Evolutionary conservation across 2,113 vertebrate genomes (phyloP), one percentile per base, ranked within the genome.

Genomic region (Chelonoidis abingdonii): DNA sequence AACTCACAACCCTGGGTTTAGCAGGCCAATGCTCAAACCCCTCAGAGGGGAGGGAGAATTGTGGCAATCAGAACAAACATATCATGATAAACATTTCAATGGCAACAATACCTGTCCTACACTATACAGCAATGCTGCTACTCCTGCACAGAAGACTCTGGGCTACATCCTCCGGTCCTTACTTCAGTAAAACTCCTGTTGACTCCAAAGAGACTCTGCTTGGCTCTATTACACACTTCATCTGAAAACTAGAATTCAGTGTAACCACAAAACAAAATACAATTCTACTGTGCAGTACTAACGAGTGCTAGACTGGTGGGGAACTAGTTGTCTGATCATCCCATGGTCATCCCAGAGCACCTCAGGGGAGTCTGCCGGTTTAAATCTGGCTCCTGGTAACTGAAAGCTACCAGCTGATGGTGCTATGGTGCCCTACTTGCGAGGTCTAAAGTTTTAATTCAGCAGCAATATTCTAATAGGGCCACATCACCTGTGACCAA

Each of bases 351-450:
- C 44, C 44, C 44, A 16, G 54, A 57, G 13, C 2, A 6, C 41
- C 22, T 27, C 17, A 21, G 44, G 49, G 25, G 44, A 57, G 0
- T 19, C 44, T 5, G 19, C 72, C 52, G 16, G 31, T 16, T 50
- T 83, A 9, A 65, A 65, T 19, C 16, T n/a, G 65, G 16, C 25
- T n/a, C 69, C 69, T 38, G 69, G 16, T 49, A 0, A 0, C 14
- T 21, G 41, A 31, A 47, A 44, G 41, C 5, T 13, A 27, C 49
- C 31, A 76, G 19, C 53, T 83, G 21, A 90, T 0, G 31, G 10
- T n/a, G 35, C 50, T 62, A 44, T 84, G 41, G 44, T 27, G 21
- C 44, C n/a, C 4, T 17, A 41, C 54, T 47, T 56, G 54, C 31
- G 41, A 54, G 87, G 9, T 12, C 38, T 76, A 25, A 76, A 27